Conservation (phyloP, 2,113 vertebrate species). For the Asarcornis scutulata region DNA sequence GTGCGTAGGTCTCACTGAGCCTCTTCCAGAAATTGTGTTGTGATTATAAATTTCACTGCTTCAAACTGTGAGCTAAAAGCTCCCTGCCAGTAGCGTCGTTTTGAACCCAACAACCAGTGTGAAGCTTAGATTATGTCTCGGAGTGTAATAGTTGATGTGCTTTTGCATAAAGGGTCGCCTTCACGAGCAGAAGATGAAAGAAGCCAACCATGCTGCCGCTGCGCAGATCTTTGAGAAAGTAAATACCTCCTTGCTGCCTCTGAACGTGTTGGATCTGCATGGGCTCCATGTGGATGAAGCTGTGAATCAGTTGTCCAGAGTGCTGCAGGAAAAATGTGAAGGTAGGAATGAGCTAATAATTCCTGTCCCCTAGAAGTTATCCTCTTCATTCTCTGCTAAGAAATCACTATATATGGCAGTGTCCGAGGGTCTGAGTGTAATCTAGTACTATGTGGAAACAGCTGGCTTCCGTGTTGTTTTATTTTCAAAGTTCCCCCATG, state of each 20-base stretch:
- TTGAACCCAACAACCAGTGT: neutral
- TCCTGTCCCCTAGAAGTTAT: neutral
- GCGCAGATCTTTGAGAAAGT: conserved; percentile 90
- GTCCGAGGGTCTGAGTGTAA: neutral
- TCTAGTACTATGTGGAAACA: neutral
- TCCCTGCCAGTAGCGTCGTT: neutral
- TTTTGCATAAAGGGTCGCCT: conserved; percentile 84
- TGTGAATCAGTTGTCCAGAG: conserved; percentile 82
- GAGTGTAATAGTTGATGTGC: conserved; percentile 10
- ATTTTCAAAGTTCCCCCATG: neutral
- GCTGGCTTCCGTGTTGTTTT: neutral
- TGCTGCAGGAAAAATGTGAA: conserved; percentile 86
- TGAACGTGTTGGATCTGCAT: conserved; percentile 94
- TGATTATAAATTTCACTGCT: neutral
- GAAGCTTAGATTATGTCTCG: neutral
- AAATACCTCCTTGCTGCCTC: conserved; percentile 89
- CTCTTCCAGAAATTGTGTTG: neutral
- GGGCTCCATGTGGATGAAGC: conserved; percentile 96
- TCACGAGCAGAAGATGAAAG: conserved; percentile 91
- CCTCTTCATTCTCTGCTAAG: neutral
- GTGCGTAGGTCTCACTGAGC: neutral
- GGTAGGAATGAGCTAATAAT: conserved; percentile 74
- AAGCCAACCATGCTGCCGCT: conserved; percentile 91
- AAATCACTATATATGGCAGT: neutral
- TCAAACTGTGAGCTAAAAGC: conserved; percentile 12